phyloP scores from a whole-genome alignment of 1,140 invertebrate species.

The Solen grandis region DNA sequence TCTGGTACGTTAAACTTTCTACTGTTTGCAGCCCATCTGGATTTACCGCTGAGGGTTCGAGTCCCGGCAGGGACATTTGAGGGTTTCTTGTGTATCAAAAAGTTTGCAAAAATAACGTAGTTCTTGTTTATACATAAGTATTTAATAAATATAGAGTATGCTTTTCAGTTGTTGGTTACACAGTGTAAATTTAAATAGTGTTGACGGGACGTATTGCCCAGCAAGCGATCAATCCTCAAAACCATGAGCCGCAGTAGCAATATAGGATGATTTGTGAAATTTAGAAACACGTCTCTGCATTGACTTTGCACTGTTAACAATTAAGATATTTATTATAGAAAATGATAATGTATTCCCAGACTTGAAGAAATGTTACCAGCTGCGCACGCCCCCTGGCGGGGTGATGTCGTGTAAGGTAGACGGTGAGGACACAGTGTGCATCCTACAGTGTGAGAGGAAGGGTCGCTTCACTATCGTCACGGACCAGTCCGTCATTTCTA shows the following conservation, averaged over 20 bases:
- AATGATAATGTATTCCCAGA: constrained; percentile 19
- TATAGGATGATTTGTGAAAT: background rate
- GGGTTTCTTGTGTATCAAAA: too few species aligned
- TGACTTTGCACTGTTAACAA: too few species aligned
- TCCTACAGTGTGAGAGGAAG: constrained; percentile 59
- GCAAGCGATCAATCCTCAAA: background rate
- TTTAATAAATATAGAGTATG: too few species aligned
- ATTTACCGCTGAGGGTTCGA: too few species aligned
- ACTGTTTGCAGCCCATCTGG: too few species aligned
- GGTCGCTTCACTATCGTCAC: constrained; percentile 44
- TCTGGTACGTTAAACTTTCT: too few species aligned
- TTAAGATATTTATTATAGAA: too few species aligned
- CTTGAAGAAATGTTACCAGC: constrained; percentile 18
- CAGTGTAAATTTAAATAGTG: background rate
- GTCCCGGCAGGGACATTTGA: too few species aligned
- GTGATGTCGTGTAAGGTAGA: constrained; percentile 57
- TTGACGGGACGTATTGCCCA: background rate
- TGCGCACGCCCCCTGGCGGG: constrained; percentile 65
- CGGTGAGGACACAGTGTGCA: constrained; percentile 59
- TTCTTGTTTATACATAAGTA: too few species aligned
- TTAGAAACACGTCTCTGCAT: background rate
- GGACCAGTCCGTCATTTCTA: constrained; percentile 29
- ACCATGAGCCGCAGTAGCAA: background rate
- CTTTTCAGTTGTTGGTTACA: too few species aligned
- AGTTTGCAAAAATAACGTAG: too few species aligned